Base-by-base conservation (phyloP, 2,888 invertebrate genomes). In the Mythimna albipuncta region DNA sequence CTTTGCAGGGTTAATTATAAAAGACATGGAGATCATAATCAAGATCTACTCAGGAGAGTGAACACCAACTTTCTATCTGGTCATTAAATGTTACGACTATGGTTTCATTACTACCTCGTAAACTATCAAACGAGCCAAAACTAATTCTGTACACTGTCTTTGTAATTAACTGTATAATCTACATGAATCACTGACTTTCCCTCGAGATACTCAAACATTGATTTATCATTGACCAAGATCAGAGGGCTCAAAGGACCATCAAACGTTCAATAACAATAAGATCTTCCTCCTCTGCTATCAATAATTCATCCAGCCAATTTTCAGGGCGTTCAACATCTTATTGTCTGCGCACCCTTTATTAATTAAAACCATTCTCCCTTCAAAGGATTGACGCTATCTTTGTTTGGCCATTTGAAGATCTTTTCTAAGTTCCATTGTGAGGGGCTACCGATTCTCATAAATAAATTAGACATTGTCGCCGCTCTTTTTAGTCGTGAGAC, bases 391-490 rank as follows among this genome's bases (percentile, higher is more conserved):
- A 87, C 83, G 87, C 88, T 88, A 89, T 89, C 90, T 89, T 88
- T 88, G 91, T 90, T 86, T 87, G 85, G 77, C 80, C 88, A 87
- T 89, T 89, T 88, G 83, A 85, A 87, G 84, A 90, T 90, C 88
- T 88, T 85, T 89, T 87, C 91, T 90, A 91, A 91, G 85, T 86
- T 86, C 88, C 91, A 92, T 93, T 93, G 93, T 92, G 86, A 88
- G 83, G 86, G 85, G 84, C 86, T 89, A 87, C 88, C 76, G 93
- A 90, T 89, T 94, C 94, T 95, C 93, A 95, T 95, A 94, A 94
- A 95, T 95, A 95, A 94, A 95, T 94, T 94, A 94, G 90, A 87
- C 89, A 86, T 92, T 90, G 91, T 89, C 88, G 88, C 87, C 85
- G 86, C 87, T 90, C 91, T 95, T 95, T 95, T 95, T 94, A 91